phyloP scores from a whole-genome alignment of 1,140 invertebrate genomes.

The Colletes gigas region DNA sequence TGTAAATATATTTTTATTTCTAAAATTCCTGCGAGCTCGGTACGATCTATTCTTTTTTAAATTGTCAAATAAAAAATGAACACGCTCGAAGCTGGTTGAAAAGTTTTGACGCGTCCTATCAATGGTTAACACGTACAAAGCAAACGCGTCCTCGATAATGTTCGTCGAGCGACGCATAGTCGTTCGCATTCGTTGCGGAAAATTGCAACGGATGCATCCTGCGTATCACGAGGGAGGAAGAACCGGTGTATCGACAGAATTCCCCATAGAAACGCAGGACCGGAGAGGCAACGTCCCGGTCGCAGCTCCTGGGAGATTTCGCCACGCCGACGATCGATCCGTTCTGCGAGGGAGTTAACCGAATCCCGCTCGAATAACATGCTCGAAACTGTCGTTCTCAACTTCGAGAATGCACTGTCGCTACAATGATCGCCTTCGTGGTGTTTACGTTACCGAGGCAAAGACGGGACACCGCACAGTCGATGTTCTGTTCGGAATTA shows the following conservation, averaged over 20 bases:
- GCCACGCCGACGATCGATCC: constrained; percentile 4
- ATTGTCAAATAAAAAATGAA: no score
- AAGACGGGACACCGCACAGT: not conserved
- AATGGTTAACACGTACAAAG: not conserved
- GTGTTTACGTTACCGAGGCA: not conserved
- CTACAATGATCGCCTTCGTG: not conserved
- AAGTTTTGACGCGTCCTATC: constrained; percentile 19
- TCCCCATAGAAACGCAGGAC: not conserved
- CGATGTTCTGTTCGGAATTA: no score
- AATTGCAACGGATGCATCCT: constrained; percentile 28
- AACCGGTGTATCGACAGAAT: constrained; percentile 9
- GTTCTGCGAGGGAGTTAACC: not conserved
- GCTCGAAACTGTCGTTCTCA: not conserved
- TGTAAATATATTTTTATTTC: no score
- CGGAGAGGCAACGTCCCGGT: not conserved
- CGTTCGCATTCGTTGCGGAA: not conserved
- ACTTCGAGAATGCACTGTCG: not conserved
- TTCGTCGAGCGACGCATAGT: not conserved
- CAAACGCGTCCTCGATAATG: constrained; percentile 12
- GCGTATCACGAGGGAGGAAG: constrained; percentile 10
- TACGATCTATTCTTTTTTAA: no score
- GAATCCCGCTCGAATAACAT: not conserved
- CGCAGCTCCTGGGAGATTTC: not conserved
- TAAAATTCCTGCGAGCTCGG: no score
- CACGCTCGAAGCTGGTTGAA: not conserved